These are phyloP conservation scores for Myripristis murdjan DNA, from an alignment of 2,797 vertebrate genomes.

Conservation along the genomic window DNA sequence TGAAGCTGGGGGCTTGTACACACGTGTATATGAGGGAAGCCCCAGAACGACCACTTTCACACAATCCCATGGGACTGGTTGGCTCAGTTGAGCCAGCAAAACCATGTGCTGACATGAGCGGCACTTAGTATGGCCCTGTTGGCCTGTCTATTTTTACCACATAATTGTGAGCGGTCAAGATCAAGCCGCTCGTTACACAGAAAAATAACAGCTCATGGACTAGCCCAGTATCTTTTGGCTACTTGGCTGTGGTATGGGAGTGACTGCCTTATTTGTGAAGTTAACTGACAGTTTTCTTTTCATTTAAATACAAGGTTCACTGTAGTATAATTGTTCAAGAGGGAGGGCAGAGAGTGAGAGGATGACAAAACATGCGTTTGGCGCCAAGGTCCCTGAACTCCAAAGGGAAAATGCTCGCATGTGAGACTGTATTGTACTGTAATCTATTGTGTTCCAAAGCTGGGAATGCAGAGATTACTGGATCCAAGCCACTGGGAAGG, in stretches of 20 bases:
- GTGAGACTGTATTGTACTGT: conserved; percentile 69
- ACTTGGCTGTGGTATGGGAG: conserved; percentile 84
- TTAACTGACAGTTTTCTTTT: conserved; percentile 86
- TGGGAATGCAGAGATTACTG: conserved; percentile 61
- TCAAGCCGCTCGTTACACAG: conserved; percentile 81
- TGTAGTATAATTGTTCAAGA: conserved; percentile 82
- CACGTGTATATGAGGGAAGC: conserved; percentile 69
- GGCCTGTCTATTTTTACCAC: conserved; percentile 84
- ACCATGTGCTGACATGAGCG: conserved; percentile 82
- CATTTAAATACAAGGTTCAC: conserved; percentile 84
- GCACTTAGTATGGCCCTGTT: conserved; percentile 73
- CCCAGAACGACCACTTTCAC: conserved; percentile 73
- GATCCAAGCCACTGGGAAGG: conserved; percentile 58
- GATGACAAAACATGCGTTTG: conserved; percentile 82
- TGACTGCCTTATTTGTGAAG: conserved; percentile 85
- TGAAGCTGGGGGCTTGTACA: conserved; percentile 62
- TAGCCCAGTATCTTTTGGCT: conserved; percentile 84
- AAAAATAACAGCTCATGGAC: conserved; percentile 82
- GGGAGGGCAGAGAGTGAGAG: conserved; percentile 63
- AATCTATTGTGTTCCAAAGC: conserved; percentile 57
- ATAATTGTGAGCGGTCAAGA: conserved; percentile 84
- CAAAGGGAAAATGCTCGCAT: conserved; percentile 66
- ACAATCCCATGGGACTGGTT: conserved; percentile 60
- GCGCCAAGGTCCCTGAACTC: conserved; percentile 68
- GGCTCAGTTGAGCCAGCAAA: conserved; percentile 67